Evolutionary conservation across 1,140 invertebrate species (phyloP).

Genomic region (Penaeus indicus): DNA sequence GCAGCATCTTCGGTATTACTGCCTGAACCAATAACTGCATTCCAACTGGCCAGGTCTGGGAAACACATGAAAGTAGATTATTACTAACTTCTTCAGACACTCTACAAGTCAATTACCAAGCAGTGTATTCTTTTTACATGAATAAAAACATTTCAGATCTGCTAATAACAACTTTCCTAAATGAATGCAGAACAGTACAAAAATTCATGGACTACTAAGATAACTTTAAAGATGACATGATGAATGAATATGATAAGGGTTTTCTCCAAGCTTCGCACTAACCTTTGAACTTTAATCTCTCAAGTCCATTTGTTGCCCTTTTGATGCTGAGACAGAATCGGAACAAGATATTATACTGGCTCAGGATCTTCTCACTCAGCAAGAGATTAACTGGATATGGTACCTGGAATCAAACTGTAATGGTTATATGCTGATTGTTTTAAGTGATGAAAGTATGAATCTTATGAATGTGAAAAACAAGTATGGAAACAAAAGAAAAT

Average conservation of each 20-base stretch:
- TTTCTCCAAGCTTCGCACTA: neutral
- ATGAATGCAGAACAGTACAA: no score
- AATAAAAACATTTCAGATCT: no score
- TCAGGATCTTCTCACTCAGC: constrained; percentile 35
- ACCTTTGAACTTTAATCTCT: constrained; percentile 53
- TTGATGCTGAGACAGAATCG: constrained; percentile 48
- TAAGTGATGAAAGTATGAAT: no score
- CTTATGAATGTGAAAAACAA: no score
- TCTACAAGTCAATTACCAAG: no score
- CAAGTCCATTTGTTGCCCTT: constrained; percentile 51
- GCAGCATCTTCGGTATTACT: neutral
- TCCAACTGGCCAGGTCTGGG: neutral
- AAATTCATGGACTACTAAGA: no score
- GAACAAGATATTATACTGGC: constrained; percentile 42
- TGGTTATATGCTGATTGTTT: no score
- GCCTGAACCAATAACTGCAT: neutral
- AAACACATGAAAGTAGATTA: neutral
- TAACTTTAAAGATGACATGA: no score
- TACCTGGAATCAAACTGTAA: constrained; percentile 28
- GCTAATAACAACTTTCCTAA: no score
- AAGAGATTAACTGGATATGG: constrained; percentile 53
- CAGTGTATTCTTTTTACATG: no score
- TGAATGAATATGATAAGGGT: no score
- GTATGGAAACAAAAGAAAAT: no score
- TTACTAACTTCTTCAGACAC: neutral